Evolutionary conservation across 2,797 vertebrate species (phyloP).

Genomic region (Vireo griseus): DNA sequence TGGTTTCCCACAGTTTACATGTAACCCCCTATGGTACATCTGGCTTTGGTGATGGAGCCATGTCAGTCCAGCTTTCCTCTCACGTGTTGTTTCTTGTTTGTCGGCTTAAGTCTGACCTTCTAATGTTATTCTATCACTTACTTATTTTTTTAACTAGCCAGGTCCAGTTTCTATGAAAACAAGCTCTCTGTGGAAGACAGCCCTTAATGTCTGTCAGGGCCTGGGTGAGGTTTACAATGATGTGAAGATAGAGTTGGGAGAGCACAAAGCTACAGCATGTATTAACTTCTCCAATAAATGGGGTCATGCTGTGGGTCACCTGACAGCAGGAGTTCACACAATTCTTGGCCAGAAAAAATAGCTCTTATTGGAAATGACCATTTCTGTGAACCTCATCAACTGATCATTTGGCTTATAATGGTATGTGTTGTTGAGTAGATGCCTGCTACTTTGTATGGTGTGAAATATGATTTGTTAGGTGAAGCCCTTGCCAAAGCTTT

Average conservation of each 20-base stretch:
- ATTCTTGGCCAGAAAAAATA: neutral
- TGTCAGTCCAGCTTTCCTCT: neutral
- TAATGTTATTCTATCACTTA: neutral
- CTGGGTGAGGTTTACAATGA: neutral
- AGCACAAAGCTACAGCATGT: neutral
- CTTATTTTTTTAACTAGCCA: neutral
- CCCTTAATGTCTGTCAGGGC: neutral
- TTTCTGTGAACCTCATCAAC: neutral
- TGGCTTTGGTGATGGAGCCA: neutral
- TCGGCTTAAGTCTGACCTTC: neutral
- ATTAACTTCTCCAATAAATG: neutral
- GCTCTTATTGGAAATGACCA: neutral
- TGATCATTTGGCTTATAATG: neutral
- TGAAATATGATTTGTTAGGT: neutral
- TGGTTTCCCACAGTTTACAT: neutral
- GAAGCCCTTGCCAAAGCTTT: neutral
- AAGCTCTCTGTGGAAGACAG: neutral
- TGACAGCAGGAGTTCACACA: neutral
- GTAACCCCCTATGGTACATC: neutral
- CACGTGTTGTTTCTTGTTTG: neutral
- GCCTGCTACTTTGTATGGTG: neutral
- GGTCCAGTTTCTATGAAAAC: neutral
- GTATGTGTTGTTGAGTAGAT: neutral
- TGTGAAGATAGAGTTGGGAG: neutral
- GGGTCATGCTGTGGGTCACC: neutral